Percentiles rank a stretch among this genome's conserved stretches.
Evolutionary conservation across 2,797 vertebrate species (phyloP).

Genomic region (Apogon hyalosoma): DNA sequence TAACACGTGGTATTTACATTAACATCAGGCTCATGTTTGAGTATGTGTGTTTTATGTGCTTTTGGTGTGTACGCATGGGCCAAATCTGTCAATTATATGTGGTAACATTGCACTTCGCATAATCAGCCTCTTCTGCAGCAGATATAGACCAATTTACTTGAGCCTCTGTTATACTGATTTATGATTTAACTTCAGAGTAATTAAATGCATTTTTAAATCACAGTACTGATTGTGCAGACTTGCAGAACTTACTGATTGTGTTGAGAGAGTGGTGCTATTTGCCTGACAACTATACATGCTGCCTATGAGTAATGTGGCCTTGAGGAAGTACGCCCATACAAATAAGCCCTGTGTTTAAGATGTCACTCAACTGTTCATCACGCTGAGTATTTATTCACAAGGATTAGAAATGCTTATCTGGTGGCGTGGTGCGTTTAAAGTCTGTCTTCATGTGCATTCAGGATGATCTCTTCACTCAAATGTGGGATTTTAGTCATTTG

Average conservation of each 20-base stretch:
- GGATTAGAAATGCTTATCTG: constrained; percentile 70
- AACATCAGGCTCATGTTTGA: constrained; percentile 28
- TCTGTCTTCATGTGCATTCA: constrained; percentile 21
- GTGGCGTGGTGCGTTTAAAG: constrained; percentile 53
- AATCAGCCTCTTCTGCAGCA: neutral
- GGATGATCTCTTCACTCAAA: constrained; percentile 40
- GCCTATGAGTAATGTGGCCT: constrained; percentile 64
- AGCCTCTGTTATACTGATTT: constrained; percentile 10
- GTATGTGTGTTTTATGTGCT: constrained; percentile 11
- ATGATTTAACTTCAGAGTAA: constrained; percentile 41
- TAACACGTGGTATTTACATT: constrained; percentile 59
- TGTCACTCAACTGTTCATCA: constrained; percentile 74
- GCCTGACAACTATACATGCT: constrained; percentile 58
- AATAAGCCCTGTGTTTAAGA: constrained; percentile 62
- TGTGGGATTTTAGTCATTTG: constrained; percentile 41
- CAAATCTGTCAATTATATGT: constrained; percentile 17
- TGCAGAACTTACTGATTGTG: constrained; percentile 10
- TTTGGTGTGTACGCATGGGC: constrained; percentile 8
- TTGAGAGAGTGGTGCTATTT: constrained; percentile 64
- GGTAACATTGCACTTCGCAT: neutral
- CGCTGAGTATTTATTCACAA: constrained; percentile 49
- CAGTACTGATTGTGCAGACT: constrained; percentile 35
- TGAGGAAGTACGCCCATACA: constrained; percentile 66
- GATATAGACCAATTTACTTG: neutral
- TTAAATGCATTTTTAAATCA: constrained; percentile 38